phyloP scores from a whole-genome alignment of 2,888 invertebrate species.

The Abscondita cerata region DNA sequence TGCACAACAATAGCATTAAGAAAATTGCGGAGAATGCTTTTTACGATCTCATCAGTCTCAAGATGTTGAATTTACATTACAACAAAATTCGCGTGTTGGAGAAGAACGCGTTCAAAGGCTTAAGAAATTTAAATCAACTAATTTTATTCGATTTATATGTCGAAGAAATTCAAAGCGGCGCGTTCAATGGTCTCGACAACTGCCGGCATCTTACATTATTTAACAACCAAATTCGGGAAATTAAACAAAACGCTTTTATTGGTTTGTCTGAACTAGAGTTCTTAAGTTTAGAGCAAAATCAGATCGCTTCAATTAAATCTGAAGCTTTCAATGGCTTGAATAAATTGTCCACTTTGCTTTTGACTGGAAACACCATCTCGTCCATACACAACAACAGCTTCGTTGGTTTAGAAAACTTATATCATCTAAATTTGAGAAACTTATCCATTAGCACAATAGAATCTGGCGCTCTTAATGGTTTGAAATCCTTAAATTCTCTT shows the following conservation, averaged over 20 bases:
- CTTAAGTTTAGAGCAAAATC: constrained; percentile 6
- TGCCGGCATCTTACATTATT: constrained; percentile 2
- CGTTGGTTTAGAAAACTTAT: constrained; percentile 3
- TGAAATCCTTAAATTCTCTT: not conserved
- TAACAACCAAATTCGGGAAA: constrained; percentile 7
- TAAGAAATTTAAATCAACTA: not conserved
- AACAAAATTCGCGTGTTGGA: constrained; percentile 11
- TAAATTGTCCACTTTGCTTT: constrained; percentile 8
- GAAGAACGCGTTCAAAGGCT: constrained; percentile 3
- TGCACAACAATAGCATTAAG: constrained; percentile 45
- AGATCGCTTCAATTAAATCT: constrained; percentile 5
- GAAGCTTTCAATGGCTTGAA: constrained; percentile 11
- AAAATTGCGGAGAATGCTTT: constrained; percentile 3
- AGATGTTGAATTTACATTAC: constrained; percentile 36
- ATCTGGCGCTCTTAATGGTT: constrained; percentile 9
- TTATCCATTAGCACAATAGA: not conserved
- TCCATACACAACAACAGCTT: not conserved
- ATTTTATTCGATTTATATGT: constrained; percentile 9
- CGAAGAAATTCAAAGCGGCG: not conserved
- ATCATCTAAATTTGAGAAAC: constrained; percentile 5
- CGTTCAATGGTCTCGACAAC: constrained; percentile 12
- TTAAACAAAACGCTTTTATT: constrained; percentile 7
- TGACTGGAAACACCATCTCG: constrained; percentile 8
- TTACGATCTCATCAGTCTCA: constrained; percentile 25
- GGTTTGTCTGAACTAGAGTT: not conserved